A percentile compares a stretch with the other conserved stretches of the same genome.
Evolutionary conservation across 2,797 vertebrate species (phyloP).

Genomic region (Loriculus beryllinus): DNA sequence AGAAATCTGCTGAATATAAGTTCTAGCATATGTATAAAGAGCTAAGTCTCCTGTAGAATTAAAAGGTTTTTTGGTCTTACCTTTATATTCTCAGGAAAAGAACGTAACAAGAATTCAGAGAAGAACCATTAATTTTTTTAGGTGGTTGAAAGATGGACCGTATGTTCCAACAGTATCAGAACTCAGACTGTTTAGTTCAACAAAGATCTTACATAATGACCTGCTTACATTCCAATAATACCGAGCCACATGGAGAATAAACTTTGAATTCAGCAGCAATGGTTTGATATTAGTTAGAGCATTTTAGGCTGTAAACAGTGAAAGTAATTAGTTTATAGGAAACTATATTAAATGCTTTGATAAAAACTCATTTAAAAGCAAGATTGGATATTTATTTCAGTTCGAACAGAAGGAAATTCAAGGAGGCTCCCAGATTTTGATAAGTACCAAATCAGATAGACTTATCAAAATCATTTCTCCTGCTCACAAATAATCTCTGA

Average conservation of each 20-base stretch:
- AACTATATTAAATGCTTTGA: background rate
- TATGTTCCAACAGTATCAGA: background rate
- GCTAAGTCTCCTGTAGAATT: background rate
- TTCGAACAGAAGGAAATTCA: background rate
- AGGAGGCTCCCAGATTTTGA: background rate
- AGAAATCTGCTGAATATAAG: background rate
- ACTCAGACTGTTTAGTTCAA: background rate
- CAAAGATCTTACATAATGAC: background rate
- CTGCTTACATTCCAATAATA: background rate
- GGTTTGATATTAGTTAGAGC: background rate
- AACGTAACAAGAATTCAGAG: background rate
- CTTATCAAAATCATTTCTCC: background rate
- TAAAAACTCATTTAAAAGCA: background rate
- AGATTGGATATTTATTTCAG: background rate
- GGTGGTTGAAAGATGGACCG: background rate
- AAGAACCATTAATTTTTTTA: background rate
- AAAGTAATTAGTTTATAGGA: background rate
- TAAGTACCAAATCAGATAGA: background rate
- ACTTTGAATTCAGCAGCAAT: background rate
- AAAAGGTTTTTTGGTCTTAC: background rate
- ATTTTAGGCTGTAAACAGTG: background rate
- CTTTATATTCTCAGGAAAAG: background rate
- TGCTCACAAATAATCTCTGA: background rate
- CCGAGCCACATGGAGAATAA: background rate
- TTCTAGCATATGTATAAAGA: background rate